phyloP scores from a whole-genome alignment of 2,797 vertebrate genomes.

The Momotus momota region DNA sequence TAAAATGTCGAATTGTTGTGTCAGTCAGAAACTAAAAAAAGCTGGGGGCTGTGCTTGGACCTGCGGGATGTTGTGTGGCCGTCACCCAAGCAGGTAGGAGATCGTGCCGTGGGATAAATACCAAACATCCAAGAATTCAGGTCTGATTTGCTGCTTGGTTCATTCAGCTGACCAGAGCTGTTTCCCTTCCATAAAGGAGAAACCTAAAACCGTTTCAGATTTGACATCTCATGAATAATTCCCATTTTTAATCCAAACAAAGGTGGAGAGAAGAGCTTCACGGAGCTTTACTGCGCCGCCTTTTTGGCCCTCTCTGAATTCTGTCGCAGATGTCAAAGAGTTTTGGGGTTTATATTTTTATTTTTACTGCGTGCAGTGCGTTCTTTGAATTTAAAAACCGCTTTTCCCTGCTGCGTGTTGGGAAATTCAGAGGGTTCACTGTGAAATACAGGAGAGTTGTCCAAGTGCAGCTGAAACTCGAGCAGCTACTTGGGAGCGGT shows the following conservation, averaged over 20 bases:
- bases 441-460: not conserved
- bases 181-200: not conserved
- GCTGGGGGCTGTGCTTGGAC: not conserved
- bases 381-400: not conserved
- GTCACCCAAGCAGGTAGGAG: not conserved
- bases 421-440: not conserved
- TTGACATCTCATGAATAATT: fast-evolving
- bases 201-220: not conserved
- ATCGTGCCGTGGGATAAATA: not conserved
- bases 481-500: not conserved
- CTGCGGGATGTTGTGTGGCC: not conserved
- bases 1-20: not conserved
- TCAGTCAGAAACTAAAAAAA: not conserved
- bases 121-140: not conserved
- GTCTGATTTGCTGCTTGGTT: not conserved
- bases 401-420: not conserved
- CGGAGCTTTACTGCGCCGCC: not conserved
- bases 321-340: not conserved
- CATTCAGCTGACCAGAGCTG: not conserved
- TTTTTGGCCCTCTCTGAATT: not conserved
- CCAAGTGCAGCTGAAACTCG: not conserved
- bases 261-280: not conserved
- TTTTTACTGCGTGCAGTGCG: no score
- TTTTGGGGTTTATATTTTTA: not conserved
- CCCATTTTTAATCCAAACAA: fast-evolving